These are phyloP conservation scores for Zelostemma sp. DNA, from an alignment of 1,140 invertebrate genomes.

Conservation along the genomic window DNA sequence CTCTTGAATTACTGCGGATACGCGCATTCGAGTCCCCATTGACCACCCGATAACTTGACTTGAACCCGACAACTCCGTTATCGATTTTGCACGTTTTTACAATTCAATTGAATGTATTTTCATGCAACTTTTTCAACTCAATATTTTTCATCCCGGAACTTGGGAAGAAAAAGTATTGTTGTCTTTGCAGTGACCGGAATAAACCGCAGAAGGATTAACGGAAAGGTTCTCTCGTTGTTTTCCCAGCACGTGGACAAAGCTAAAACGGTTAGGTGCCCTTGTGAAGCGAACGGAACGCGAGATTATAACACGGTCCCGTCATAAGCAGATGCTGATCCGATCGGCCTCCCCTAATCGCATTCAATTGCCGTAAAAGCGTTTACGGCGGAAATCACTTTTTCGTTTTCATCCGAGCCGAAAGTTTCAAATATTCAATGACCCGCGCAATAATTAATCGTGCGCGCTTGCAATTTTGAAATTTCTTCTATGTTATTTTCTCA, in stretches of 20 bases:
- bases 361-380: conserved; percentile 67
- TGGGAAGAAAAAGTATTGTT: too few relatives aligned
- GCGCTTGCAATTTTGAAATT: too few relatives aligned
- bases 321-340: conserved; percentile 67
- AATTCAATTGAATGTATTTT: too few relatives aligned
- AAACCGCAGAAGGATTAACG: not conserved
- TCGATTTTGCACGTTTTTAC: too few relatives aligned
- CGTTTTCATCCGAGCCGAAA: not conserved
- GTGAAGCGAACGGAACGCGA: conserved; percentile 33
- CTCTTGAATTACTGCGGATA: conserved; percentile 34
- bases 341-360: conserved; percentile 59
- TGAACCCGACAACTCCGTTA: too few relatives aligned
- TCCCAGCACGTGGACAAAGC: not conserved
- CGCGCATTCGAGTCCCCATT: conserved; percentile 9
- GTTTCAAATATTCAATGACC: not conserved
- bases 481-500: too few relatives aligned
- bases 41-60: not conserved
- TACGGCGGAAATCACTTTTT: conserved; percentile 19
- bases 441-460: not conserved
- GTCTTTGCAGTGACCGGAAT: too few relatives aligned
- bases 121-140: too few relatives aligned
- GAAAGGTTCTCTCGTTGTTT: not conserved
- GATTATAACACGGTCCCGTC: conserved; percentile 64
- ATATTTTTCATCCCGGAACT: too few relatives aligned
- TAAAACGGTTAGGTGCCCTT: conserved; percentile 4